A percentile compares a stretch with the other conserved stretches of the same genome.
Conservation (phyloP, 2,113 vertebrate genomes). For the Vidua chalybeata region DNA sequence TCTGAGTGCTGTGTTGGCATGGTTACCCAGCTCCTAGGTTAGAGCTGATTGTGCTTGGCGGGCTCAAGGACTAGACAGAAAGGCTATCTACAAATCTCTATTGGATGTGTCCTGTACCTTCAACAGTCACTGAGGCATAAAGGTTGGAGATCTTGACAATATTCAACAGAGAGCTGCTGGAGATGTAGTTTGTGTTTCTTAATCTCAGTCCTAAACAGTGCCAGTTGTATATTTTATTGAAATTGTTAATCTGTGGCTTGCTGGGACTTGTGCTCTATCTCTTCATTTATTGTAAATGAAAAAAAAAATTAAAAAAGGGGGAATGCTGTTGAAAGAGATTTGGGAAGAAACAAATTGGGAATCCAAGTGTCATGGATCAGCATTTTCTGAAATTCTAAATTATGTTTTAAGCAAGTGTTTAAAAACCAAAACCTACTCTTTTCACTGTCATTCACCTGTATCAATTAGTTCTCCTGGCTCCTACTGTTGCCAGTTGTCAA, state of each 20-base stretch:
- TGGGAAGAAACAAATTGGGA: not conserved
- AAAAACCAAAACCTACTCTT: not conserved
- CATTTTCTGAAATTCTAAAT: not conserved
- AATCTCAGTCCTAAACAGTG: not conserved
- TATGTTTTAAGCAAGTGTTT: accelerated
- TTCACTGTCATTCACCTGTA: accelerated
- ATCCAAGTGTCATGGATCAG: not conserved
- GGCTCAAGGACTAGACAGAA: not conserved
- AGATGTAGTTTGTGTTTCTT: not conserved
- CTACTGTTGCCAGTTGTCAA: not conserved
- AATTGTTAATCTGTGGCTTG: not conserved
- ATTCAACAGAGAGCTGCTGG: not conserved
- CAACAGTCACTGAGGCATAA: not conserved
- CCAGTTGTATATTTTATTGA: not conserved
- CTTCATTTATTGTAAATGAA: not conserved
- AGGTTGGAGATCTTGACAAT: not conserved
- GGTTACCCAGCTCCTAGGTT: not conserved
- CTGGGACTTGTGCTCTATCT: not conserved
- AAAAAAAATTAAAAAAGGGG: not conserved
- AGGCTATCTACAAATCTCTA: not conserved
- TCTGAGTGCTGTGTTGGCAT: not conserved
- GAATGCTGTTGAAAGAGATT: not conserved
- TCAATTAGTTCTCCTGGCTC: not conserved
- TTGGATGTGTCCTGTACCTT: not conserved
- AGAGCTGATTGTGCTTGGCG: not conserved